These are phyloP conservation scores for Bombylius discolor DNA, from an alignment of 2,888 invertebrate genomes.

Conservation along the genomic window DNA sequence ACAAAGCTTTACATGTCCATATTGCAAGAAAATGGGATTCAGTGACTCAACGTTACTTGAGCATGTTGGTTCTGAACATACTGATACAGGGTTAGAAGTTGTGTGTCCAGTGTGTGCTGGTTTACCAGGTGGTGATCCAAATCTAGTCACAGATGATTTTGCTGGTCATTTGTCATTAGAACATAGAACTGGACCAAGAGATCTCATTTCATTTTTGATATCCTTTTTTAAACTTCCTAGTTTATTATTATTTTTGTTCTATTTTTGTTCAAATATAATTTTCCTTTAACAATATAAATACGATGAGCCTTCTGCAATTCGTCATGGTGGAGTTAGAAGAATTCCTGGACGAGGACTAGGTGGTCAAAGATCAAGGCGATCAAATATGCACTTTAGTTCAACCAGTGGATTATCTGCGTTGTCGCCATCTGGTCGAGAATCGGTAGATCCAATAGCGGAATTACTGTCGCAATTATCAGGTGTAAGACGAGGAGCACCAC, in stretches of 20 bases:
- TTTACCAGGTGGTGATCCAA: slow-evolving; percentile 92
- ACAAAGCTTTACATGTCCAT: slow-evolving; percentile 94
- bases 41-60: slow-evolving; percentile 84
- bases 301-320: slow-evolving; percentile 78
- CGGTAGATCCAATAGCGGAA: slow-evolving; percentile 94
- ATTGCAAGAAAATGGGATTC: slow-evolving; percentile 93
- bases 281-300: slow-evolving; percentile 29
- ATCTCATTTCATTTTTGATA: slow-evolving; percentile 82
- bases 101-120: slow-evolving; percentile 97
- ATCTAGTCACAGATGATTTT: slow-evolving; percentile 96
- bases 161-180: slow-evolving; percentile 90
- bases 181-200: slow-evolving; percentile 79
- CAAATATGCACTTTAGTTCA: slow-evolving; percentile 92
- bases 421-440: slow-evolving; percentile 77
- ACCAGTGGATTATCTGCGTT: slow-evolving; percentile 72
- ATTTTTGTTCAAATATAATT: neutral
- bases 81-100: slow-evolving; percentile 85
- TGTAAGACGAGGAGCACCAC: slow-evolving; percentile 56
- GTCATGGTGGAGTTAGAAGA: slow-evolving; percentile 61
- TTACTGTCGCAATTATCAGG: slow-evolving; percentile 89
- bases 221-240: slow-evolving; percentile 42
- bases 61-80: slow-evolving; percentile 82
- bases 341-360: slow-evolving; percentile 68
- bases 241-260: too few relatives aligned
- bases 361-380: slow-evolving; percentile 65